Evolutionary conservation across 2,888 invertebrate species (phyloP).

Genomic region (Matsumyia berberina): DNA sequence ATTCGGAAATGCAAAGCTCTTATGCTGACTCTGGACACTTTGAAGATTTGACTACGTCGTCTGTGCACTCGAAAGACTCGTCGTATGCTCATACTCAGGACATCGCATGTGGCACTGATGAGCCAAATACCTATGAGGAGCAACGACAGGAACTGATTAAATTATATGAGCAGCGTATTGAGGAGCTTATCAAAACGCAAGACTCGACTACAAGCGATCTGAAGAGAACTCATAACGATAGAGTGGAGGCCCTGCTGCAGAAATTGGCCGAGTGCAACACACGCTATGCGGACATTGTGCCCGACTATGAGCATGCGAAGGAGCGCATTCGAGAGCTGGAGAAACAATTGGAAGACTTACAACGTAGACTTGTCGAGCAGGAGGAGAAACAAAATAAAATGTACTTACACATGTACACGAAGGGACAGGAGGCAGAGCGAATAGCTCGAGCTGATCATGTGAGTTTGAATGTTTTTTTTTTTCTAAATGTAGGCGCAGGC

Average conservation of each 20-base stretch:
- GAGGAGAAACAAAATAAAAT: constrained; percentile 90
- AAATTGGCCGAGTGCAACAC: constrained; percentile 90
- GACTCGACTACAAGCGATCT: constrained; percentile 89
- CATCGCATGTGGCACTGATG: constrained; percentile 80
- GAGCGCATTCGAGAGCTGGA: constrained; percentile 89
- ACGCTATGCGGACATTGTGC: constrained; percentile 90
- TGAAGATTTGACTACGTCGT: constrained; percentile 91
- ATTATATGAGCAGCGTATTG: constrained; percentile 90
- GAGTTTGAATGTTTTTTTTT: constrained; percentile 76
- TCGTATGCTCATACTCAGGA: constrained; percentile 87
- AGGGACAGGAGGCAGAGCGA: constrained; percentile 92
- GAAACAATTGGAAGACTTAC: constrained; percentile 89
- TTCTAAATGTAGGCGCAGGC: neutral
- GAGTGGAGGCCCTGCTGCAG: constrained; percentile 89
- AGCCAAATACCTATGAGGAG: constrained; percentile 85
- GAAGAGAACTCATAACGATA: constrained; percentile 92
- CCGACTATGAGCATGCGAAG: constrained; percentile 90
- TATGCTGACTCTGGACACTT: constrained; percentile 94
- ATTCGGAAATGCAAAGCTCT: constrained; percentile 89
- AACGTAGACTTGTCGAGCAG: constrained; percentile 88
- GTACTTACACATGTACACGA: constrained; percentile 93
- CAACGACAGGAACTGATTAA: constrained; percentile 89
- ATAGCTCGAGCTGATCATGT: constrained; percentile 90
- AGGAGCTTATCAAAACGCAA: constrained; percentile 89
- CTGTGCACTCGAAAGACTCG: constrained; percentile 90